phyloP scores from a whole-genome alignment of 2,797 vertebrate species.

The Botia almorhae region DNA sequence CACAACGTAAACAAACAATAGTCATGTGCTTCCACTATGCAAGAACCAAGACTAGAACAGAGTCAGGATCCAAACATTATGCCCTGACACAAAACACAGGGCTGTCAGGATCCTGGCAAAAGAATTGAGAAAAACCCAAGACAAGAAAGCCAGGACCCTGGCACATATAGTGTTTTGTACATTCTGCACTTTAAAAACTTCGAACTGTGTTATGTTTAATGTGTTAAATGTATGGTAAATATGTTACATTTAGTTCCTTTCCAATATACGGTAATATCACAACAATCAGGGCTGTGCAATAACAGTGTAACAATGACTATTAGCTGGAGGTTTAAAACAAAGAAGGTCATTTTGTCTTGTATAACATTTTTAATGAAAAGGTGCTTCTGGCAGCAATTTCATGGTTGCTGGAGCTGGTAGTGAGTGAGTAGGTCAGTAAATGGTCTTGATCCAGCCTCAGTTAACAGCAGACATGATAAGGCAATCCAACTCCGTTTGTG shows the following conservation, averaged over 20 bases:
- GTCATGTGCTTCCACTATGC: too few species aligned
- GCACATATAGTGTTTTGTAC: background rate
- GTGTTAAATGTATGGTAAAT: constrained; percentile 27
- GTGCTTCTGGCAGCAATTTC: constrained; percentile 76
- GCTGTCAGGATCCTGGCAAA: too few species aligned
- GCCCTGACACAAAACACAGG: too few species aligned
- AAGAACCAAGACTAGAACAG: too few species aligned
- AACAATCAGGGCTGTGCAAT: constrained; percentile 60
- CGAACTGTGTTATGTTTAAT: constrained; percentile 59
- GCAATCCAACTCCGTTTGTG: constrained; percentile 71
- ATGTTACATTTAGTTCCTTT: constrained; percentile 29
- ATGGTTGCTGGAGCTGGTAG: constrained; percentile 74
- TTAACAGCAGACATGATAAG: constrained; percentile 69
- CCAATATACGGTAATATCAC: constrained; percentile 65
- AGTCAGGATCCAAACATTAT: too few species aligned
- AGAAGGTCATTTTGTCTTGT: constrained; percentile 67
- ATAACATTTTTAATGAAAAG: constrained; percentile 62
- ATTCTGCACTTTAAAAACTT: background rate
- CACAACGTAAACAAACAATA: too few species aligned
- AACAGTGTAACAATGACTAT: constrained; percentile 20
- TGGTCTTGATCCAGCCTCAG: constrained; percentile 77
- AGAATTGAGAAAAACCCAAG: too few species aligned
- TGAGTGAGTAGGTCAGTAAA: constrained; percentile 70
- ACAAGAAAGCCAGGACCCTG: too few species aligned
- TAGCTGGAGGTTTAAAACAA: constrained; percentile 64